Evolutionary conservation across 2,797 vertebrate genomes (phyloP), one percentile per base, ranked within the genome.

Genomic region (Chlorospingus semifuscus): DNA sequence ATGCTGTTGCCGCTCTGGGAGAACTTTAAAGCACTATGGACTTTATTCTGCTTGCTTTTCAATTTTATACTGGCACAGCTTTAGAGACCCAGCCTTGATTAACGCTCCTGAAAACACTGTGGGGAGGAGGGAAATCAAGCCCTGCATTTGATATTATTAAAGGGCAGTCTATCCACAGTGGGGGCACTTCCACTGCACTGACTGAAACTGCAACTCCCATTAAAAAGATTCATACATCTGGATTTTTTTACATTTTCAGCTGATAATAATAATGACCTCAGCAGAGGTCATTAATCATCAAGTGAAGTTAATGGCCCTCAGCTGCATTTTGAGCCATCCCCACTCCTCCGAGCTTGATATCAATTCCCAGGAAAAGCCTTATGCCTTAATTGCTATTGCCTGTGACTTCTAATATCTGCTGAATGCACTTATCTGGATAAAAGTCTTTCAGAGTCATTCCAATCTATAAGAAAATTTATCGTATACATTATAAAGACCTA

Each of bases 201-300:
- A 82, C 74, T 44, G 9, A 87, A 94, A 52, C 42, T 47, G 36
- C 71, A 76, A 15, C 53, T 64, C 64, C 50, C 39, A 37, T 49
- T 68, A 47, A 80, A 84, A 94, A 68, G 36, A 44, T n/a, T 49
- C 55, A 53, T 16, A 61, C 23, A 39, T 66, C 36, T 89, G 26
- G 69, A 14, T 70, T 93, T 77, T 87, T 87, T 50, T 78, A 39
- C 2, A 2, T 81, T 95, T 96, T 91, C 89, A 80, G 84, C 75
- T 94, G 76, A 95, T 60, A 92, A 21, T 74, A 83, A 50, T 57
- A 81, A 41, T 42, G 84, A 86, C 87, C 92, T 96, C 71, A 93
- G 83, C 74, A 91, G 42, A 87, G 86, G 83, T 70, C 89, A 92
- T 93, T 94, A 95, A 93, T 94, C 90, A 94, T 65, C 86, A 89